Conservation (phyloP, 2,888 invertebrate genomes). For the Tachina lurida region DNA sequence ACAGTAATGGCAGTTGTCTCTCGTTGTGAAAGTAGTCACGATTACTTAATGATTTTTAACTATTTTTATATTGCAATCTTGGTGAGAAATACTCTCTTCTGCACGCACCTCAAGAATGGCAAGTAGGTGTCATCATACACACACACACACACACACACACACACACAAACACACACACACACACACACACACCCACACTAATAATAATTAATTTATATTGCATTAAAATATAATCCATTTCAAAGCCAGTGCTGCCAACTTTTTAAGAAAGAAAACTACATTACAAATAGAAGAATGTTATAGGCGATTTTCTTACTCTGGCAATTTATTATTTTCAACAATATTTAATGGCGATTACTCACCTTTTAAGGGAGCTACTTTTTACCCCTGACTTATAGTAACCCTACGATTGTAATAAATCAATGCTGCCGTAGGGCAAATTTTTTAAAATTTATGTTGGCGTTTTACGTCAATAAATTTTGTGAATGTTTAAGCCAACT, state of each 20-base stretch:
- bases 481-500: too few relatives aligned
- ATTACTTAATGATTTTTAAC: slow-evolving; percentile 59
- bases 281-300: too few relatives aligned
- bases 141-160: not conserved
- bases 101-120: slow-evolving; percentile 28
- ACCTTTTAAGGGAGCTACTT: too few relatives aligned
- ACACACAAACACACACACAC: slow-evolving; percentile 7
- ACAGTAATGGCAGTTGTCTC: not conserved
- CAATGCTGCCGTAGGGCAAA: too few relatives aligned
- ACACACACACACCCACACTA: slow-evolving; percentile 5
- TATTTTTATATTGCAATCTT: slow-evolving; percentile 57
- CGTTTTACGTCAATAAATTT: too few relatives aligned
- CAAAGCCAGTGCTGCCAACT: not conserved
- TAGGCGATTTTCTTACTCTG: too few relatives aligned
- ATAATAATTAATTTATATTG: slow-evolving; percentile 44
- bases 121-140: not conserved
- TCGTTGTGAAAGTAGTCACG: slow-evolving; percentile 46
- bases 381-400: too few relatives aligned
- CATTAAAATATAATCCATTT: slow-evolving; percentile 45
- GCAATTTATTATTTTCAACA: too few relatives aligned
- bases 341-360: too few relatives aligned
- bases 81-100: slow-evolving; percentile 15
- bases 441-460: too few relatives aligned
- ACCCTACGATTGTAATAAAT: too few relatives aligned
- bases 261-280: too few relatives aligned